A percentile compares a stretch with the other conserved stretches of the same genome.
Conservation (phyloP, 2,113 vertebrate species). For the Colistium nudipinnis region DNA sequence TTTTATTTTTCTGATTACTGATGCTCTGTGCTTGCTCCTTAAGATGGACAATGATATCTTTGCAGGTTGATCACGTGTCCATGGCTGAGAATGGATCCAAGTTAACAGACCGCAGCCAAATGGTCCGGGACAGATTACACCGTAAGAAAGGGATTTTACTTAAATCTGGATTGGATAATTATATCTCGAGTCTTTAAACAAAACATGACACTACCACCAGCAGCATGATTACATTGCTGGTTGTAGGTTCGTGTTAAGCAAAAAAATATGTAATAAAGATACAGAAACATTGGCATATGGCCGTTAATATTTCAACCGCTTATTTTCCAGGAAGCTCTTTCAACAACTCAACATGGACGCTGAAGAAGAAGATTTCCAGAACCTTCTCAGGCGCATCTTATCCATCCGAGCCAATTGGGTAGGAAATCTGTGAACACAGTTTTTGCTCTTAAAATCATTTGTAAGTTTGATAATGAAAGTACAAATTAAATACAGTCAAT, state of each 20-base stretch:
- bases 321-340: conserved; percentile 64
- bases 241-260: neutral
- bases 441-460: neutral
- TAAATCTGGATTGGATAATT: neutral
- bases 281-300: neutral
- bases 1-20: neutral
- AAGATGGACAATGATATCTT: conserved; percentile 30
- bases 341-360: conserved; percentile 59
- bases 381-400: conserved; percentile 60
- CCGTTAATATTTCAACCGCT: neutral
- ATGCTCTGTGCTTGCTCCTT: neutral
- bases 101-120: conserved; percentile 82
- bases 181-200: neutral
- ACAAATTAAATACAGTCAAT: too few relatives aligned
- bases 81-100: conserved; percentile 73
- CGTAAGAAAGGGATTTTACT: conserved; percentile 55
- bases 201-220: neutral
- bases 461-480: too few relatives aligned
- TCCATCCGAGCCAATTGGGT: conserved; percentile 56
- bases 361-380: conserved; percentile 63
- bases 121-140: conserved; percentile 86
- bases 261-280: neutral
- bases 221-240: neutral
- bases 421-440: conserved; percentile 10
- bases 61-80: conserved; percentile 78